Evolutionary conservation across 2,888 invertebrate species (phyloP).

Genomic region (Aelia acuminata): DNA sequence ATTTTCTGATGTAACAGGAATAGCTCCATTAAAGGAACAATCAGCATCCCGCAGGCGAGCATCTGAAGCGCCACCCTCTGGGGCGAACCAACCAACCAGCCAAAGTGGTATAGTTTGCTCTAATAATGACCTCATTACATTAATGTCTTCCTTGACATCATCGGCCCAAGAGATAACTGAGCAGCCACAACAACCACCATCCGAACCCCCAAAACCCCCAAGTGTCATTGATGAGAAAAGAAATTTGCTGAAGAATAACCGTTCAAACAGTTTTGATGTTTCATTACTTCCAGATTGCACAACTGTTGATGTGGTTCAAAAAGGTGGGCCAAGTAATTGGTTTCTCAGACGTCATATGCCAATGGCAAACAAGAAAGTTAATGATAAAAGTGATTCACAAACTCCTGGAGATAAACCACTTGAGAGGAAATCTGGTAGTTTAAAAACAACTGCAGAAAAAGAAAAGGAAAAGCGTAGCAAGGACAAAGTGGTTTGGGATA

Average conservation of each 20-base stretch:
- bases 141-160: conserved; percentile 84
- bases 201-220: conserved; percentile 55
- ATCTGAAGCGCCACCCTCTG: conserved; percentile 77
- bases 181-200: conserved; percentile 18
- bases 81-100: conserved; percentile 48
- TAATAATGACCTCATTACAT: conserved; percentile 84
- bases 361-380: conserved; percentile 73
- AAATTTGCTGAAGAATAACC: conserved; percentile 77
- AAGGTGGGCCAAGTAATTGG: conserved; percentile 77
- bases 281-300: conserved; percentile 77
- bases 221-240: conserved; percentile 71
- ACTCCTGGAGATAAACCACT: conserved; percentile 66
- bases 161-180: conserved; percentile 81
- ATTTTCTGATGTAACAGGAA: conserved; percentile 81
- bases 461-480: conserved; percentile 70
- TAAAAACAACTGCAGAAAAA: conserved; percentile 74
- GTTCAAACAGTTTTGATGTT: conserved; percentile 88
- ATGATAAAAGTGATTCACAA: conserved; percentile 62
- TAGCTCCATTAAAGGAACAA: conserved; percentile 70
- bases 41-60: conserved; percentile 73
- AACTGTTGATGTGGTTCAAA: conserved; percentile 71
- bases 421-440: conserved; percentile 76
- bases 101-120: conserved; percentile 82
- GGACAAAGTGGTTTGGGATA: conserved; percentile 81
- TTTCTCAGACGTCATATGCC: conserved; percentile 85